These are phyloP conservation scores for Lepas anatifera DNA, from an alignment of 2,888 invertebrate species.

Conservation along the genomic window DNA sequence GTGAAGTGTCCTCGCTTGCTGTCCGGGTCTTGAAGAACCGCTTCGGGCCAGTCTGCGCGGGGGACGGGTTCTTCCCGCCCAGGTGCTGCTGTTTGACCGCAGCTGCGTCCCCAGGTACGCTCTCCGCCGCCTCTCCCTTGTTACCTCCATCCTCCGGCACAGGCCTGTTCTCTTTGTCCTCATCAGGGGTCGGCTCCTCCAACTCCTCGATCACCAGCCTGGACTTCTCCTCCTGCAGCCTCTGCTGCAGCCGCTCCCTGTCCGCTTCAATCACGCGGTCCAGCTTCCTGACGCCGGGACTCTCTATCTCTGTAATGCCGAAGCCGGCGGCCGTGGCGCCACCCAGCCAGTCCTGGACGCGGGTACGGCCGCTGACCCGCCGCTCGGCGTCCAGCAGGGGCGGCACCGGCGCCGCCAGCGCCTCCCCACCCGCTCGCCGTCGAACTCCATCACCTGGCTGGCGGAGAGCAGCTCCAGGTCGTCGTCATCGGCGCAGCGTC, in stretches of 20 bases:
- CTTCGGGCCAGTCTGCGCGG: neutral
- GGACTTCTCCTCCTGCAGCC: neutral
- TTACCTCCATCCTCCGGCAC: neutral
- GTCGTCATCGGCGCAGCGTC: neutral
- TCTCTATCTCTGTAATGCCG: neutral
- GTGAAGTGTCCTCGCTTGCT: neutral
- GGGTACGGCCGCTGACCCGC: neutral
- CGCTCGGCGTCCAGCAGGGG: neutral
- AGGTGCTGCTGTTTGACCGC: neutral
- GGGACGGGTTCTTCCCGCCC: neutral
- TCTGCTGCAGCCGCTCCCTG: neutral
- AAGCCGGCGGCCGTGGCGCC: neutral
- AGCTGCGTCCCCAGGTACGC: neutral
- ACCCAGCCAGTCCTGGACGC: neutral
- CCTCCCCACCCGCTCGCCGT: conserved; percentile 6
- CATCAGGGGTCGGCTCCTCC: neutral
- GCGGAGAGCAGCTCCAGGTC: neutral
- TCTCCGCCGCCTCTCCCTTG: neutral
- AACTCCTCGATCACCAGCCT: neutral
- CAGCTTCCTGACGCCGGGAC: neutral
- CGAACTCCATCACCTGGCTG: neutral
- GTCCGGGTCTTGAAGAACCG: neutral
- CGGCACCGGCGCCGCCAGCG: neutral
- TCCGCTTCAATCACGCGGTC: neutral
- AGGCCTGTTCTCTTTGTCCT: neutral